phyloP scores from a whole-genome alignment of 2,888 invertebrate genomes.

The Mimas tiliae region DNA sequence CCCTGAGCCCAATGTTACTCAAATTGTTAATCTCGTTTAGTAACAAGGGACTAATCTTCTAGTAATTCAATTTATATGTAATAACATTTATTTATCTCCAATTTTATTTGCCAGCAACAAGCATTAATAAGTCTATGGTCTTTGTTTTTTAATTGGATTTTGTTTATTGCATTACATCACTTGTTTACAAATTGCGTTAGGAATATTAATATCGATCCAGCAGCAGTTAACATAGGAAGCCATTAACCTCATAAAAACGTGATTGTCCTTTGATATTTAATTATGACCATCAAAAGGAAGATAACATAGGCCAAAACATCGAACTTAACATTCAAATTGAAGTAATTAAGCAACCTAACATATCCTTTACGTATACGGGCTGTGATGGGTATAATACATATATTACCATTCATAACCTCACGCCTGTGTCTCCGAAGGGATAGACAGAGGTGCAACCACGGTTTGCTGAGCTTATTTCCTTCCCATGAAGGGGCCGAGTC shows the following conservation, averaged over 20 bases:
- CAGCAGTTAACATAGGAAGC: not conserved
- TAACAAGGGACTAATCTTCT: conserved; percentile 20
- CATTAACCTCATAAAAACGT: not conserved
- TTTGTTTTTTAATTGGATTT: not conserved
- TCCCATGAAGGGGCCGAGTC: too few relatives aligned
- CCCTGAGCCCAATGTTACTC: conserved; percentile 50
- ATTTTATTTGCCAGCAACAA: not conserved
- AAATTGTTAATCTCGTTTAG: conserved; percentile 31
- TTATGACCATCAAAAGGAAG: too few relatives aligned
- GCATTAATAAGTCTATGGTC: not conserved
- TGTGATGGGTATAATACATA: too few relatives aligned
- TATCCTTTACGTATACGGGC: too few relatives aligned
- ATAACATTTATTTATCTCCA: not conserved
- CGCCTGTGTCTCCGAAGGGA: too few relatives aligned
- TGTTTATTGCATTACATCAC: not conserved
- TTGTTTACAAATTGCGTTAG: not conserved
- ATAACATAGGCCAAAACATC: too few relatives aligned
- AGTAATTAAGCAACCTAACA: too few relatives aligned
- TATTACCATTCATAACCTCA: too few relatives aligned
- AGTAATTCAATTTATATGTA: conserved; percentile 8
- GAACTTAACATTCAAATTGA: too few relatives aligned
- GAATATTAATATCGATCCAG: not conserved
- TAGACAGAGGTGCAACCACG: too few relatives aligned
- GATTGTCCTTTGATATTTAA: not conserved
- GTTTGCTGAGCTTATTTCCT: too few relatives aligned